These are phyloP conservation scores for Philereme vetulata DNA, from an alignment of 2,888 invertebrate species.

Conservation along the genomic window DNA sequence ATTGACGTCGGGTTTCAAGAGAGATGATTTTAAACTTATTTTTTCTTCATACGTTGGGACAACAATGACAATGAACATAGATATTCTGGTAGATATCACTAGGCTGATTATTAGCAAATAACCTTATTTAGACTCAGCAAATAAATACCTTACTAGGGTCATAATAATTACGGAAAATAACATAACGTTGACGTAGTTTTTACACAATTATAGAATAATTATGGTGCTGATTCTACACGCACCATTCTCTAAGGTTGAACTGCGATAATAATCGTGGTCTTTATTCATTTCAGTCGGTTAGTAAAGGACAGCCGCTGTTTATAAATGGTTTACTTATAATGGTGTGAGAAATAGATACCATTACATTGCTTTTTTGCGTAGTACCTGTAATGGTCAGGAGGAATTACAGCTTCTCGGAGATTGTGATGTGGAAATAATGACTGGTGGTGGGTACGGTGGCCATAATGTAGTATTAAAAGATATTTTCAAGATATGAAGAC, in stretches of 20 bases:
- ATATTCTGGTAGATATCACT: background rate
- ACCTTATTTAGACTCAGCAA: background rate
- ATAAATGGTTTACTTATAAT: no score
- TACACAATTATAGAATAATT: background rate
- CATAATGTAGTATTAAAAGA: background rate
- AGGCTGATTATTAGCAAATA: background rate
- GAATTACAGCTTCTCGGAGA: slow-evolving; percentile 39
- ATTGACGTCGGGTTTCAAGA: no score
- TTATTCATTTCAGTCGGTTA: no score
- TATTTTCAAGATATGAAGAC: no score
- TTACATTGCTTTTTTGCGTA: slow-evolving; percentile 36
- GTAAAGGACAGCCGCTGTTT: no score
- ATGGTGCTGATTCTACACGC: no score
- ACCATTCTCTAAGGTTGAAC: no score
- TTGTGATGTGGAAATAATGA: slow-evolving; percentile 54
- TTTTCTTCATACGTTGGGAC: no score
- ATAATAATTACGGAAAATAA: slow-evolving; percentile 12
- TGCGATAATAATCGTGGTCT: no score
- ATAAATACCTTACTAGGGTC: background rate
- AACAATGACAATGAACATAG: background rate
- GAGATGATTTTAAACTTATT: no score
- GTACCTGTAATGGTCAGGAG: slow-evolving; percentile 18
- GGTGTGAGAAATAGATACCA: background rate
- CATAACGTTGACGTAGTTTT: background rate
- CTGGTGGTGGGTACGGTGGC: slow-evolving; percentile 18